These are phyloP conservation scores for Anguilla megastoma DNA, from an alignment of 2,797 vertebrate genomes.

Conservation along the genomic window DNA sequence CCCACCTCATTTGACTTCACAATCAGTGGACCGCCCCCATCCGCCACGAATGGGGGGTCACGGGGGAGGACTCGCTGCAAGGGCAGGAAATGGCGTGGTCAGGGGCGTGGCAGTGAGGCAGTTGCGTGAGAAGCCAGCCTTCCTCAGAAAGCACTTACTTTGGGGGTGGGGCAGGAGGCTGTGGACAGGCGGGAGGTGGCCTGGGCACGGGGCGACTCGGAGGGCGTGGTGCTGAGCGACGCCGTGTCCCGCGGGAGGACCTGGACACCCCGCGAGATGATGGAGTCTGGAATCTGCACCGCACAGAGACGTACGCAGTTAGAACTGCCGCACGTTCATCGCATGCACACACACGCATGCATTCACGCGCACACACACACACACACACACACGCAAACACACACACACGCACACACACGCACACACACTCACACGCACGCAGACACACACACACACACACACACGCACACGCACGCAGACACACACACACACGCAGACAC, in stretches of 20 bases:
- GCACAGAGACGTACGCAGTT: constrained; percentile 37
- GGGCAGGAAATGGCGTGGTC: constrained; percentile 18
- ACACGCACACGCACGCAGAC: too few species aligned
- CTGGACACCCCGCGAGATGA: constrained; percentile 97
- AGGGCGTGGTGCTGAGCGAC: constrained; percentile 95
- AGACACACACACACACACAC: too few species aligned
- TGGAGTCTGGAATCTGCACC: constrained; percentile 92
- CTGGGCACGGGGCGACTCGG: constrained; percentile 92
- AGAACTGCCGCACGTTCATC: background rate
- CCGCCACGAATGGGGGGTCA: too few species aligned
- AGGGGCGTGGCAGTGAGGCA: background rate
- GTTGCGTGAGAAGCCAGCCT: background rate
- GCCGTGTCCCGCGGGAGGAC: constrained; percentile 95
- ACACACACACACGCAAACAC: too few species aligned
- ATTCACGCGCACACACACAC: background rate
- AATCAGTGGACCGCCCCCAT: background rate
- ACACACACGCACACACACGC: too few species aligned
- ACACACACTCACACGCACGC: too few species aligned
- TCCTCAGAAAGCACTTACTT: constrained; percentile 75
- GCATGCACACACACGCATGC: background rate
- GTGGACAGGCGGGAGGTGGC: constrained; percentile 94
- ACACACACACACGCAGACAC: too few species aligned
- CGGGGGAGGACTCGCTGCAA: background rate
- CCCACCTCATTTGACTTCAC: background rate
- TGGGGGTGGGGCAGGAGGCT: constrained; percentile 94